A percentile compares a stretch with the other conserved stretches of the same genome.
Evolutionary conservation across 2,797 vertebrate species (phyloP).

Genomic region (Hydrolagus colliei): DNA sequence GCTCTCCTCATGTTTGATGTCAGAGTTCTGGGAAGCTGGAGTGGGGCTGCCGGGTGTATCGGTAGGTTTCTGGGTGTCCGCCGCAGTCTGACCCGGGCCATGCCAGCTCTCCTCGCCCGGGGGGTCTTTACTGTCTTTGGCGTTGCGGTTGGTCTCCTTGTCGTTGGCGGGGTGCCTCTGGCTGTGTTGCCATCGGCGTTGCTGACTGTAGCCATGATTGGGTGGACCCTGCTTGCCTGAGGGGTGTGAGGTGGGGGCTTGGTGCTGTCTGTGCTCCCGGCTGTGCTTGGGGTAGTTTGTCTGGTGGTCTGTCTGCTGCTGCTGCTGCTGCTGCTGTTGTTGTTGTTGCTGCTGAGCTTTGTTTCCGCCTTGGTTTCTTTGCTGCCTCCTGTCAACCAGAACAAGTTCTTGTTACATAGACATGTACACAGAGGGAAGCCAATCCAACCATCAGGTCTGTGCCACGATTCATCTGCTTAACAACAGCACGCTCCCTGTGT

Average conservation of each 20-base stretch:
- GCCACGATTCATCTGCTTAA: not conserved
- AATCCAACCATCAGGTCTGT: not conserved
- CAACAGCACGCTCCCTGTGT: not conserved
- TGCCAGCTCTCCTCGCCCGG: slow-evolving; percentile 56
- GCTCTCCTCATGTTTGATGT: slow-evolving; percentile 54
- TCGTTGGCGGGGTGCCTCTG: slow-evolving; percentile 64
- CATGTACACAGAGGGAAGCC: not conserved
- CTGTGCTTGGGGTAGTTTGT: slow-evolving; percentile 68
- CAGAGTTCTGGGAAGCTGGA: slow-evolving; percentile 45
- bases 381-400: slow-evolving; percentile 71
- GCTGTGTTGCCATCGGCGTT: slow-evolving; percentile 87
- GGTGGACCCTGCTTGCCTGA: slow-evolving; percentile 63
- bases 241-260: slow-evolving; percentile 61
- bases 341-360: slow-evolving; percentile 40
- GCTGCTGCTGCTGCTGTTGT: slow-evolving; percentile 54
- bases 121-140: slow-evolving; percentile 79
- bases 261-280: slow-evolving; percentile 68
- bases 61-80: slow-evolving; percentile 43
- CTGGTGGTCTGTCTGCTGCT: slow-evolving; percentile 64
- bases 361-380: slow-evolving; percentile 67
- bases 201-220: slow-evolving; percentile 90
- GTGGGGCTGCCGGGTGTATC: slow-evolving; percentile 46
- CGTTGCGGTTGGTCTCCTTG: slow-evolving; percentile 57
- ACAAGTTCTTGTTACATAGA: slow-evolving; percentile 41
- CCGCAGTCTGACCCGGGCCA: slow-evolving; percentile 40